Percentiles rank a stretch among this genome's conserved stretches.
phyloP scores from a whole-genome alignment of 2,113 vertebrate genomes.

The Terrapene triunguis region DNA sequence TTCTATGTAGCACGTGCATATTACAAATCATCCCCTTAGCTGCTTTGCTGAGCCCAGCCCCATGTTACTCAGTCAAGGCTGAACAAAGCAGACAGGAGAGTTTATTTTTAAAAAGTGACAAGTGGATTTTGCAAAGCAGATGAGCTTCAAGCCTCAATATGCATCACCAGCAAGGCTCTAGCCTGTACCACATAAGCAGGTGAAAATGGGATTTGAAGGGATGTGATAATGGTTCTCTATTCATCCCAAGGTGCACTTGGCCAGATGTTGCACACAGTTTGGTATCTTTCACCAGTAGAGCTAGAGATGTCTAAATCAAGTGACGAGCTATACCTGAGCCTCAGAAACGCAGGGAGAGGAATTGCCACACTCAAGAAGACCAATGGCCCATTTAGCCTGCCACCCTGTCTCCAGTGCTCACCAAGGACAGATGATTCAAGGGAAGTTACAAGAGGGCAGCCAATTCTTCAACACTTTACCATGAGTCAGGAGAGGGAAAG shows the following conservation, averaged over 20 bases:
- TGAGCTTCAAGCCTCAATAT: conserved; percentile 14
- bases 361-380: neutral
- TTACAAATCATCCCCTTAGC: neutral
- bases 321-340: neutral
- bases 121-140: conserved; percentile 31
- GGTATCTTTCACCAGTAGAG: neutral
- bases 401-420: neutral
- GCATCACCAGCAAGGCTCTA: neutral
- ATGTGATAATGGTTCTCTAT: conserved; percentile 2
- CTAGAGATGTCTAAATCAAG: conserved; percentile 36
- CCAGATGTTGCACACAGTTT: conserved; percentile 7
- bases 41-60: conserved; percentile 41
- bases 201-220: conserved; percentile 43
- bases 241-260: conserved; percentile 29
- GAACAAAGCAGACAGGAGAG: neutral
- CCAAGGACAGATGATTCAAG: neutral
- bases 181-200: neutral
- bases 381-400: neutral
- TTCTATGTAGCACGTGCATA: neutral
- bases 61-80: conserved; percentile 21
- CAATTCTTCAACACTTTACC: neutral
- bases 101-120: conserved; percentile 45
- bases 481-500: neutral
- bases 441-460: neutral
- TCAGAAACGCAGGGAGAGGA: neutral